Evolutionary conservation across 2,888 invertebrate species (phyloP).

Genomic region (Homarus gammarus): DNA sequence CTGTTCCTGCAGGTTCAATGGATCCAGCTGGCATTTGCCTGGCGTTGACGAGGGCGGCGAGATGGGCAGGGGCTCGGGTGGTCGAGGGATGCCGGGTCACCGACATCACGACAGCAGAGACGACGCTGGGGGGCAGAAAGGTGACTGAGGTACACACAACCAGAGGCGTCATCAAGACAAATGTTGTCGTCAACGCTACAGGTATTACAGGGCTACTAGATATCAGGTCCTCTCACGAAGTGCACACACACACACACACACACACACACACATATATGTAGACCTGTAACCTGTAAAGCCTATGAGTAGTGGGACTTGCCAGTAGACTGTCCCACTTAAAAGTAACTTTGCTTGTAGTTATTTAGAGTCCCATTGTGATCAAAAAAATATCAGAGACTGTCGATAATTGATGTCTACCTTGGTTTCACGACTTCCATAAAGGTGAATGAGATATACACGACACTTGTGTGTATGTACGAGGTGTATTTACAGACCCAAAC

Average conservation of each 20-base stretch:
- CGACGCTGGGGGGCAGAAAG: slow-evolving; percentile 82
- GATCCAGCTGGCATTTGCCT: slow-evolving; percentile 90
- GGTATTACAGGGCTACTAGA: slow-evolving; percentile 77
- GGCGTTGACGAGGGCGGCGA: slow-evolving; percentile 87
- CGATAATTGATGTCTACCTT: too few relatives aligned
- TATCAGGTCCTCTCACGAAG: too few relatives aligned
- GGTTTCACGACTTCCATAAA: too few relatives aligned
- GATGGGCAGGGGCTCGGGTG: slow-evolving; percentile 86
- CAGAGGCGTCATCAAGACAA: slow-evolving; percentile 87
- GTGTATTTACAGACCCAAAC: neutral
- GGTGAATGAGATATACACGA: too few relatives aligned
- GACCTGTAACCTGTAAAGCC: too few relatives aligned
- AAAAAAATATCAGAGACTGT: neutral
- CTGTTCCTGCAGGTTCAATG: slow-evolving; percentile 82
- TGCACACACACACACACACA: slow-evolving; percentile 5
- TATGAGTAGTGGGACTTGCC: too few relatives aligned
- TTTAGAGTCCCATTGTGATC: too few relatives aligned
- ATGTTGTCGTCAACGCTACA: slow-evolving; percentile 88
- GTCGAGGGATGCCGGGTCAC: slow-evolving; percentile 88
- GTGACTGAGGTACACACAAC: slow-evolving; percentile 88
- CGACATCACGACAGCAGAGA: slow-evolving; percentile 84
- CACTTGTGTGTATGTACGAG: too few relatives aligned
- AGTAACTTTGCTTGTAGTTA: too few relatives aligned
- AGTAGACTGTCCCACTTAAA: too few relatives aligned
- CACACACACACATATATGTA: slow-evolving; percentile 14